A percentile compares a stretch with the other conserved stretches of the same genome.
Conservation (phyloP, 2,113 vertebrate genomes). For the Taurulus bubalis region DNA sequence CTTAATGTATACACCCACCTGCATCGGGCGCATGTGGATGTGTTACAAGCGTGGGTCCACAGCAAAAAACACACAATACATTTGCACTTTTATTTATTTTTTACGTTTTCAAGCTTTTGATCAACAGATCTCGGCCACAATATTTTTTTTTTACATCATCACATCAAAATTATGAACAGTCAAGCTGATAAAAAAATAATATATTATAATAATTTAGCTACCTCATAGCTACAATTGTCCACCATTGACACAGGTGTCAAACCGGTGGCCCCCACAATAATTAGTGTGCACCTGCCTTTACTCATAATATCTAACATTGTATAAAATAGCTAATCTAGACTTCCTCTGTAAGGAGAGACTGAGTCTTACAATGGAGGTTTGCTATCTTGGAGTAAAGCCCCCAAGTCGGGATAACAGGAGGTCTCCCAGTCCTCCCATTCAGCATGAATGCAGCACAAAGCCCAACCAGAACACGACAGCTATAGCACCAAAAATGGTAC, state of each 20-base stretch:
- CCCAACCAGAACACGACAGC: neutral
- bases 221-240: neutral
- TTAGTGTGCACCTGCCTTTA: neutral
- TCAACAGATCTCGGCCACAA: neutral
- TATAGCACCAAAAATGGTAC: neutral
- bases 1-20: conserved; percentile 24
- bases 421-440: neutral
- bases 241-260: neutral
- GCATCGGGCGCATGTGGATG: neutral
- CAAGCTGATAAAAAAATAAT: no score
- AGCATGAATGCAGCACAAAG: neutral
- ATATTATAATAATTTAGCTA: no score
- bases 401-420: neutral
- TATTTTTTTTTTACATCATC: no score
- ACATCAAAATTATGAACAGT: no score
- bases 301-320: neutral
- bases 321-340: neutral
- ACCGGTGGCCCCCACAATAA: no score
- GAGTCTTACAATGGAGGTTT: neutral
- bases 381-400: neutral
- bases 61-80: no score
- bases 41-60: no score
- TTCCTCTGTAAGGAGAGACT: neutral
- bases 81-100: no score
- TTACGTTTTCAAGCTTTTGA: no score